Evolutionary conservation across 2,888 invertebrate species (phyloP).

Genomic region (Drosophila mayaguana): DNA sequence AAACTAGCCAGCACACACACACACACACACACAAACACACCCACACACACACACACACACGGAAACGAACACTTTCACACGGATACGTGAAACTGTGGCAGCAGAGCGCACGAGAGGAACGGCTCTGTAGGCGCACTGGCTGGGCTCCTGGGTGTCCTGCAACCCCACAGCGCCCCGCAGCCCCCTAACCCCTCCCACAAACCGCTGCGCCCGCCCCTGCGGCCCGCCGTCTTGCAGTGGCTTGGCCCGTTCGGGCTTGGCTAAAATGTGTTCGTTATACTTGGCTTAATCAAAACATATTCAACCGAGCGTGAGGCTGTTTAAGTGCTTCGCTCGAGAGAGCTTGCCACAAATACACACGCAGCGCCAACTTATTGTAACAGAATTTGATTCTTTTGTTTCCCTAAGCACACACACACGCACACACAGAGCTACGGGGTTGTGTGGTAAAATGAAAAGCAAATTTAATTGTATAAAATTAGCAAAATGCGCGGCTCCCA

Average conservation of each 20-base stretch:
- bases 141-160: slow-evolving; percentile 23
- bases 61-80: slow-evolving; percentile 42
- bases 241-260: slow-evolving; percentile 12
- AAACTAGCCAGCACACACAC: slow-evolving; percentile 34
- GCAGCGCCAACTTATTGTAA: slow-evolving; percentile 70
- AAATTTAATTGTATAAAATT: slow-evolving; percentile 75
- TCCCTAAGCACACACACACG: slow-evolving; percentile 28
- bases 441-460: slow-evolving; percentile 55
- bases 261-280: slow-evolving; percentile 74
- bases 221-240: not conserved
- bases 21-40: slow-evolving; percentile 15
- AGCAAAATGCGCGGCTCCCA: slow-evolving; percentile 57
- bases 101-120: not conserved
- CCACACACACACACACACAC: slow-evolving; percentile 5
- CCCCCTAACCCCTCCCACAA: slow-evolving; percentile 1
- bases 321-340: slow-evolving; percentile 77
- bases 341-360: slow-evolving; percentile 72
- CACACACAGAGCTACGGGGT: slow-evolving; percentile 16
- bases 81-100: slow-evolving; percentile 4
- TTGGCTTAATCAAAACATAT: slow-evolving; percentile 79
- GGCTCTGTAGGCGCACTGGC: slow-evolving; percentile 25
- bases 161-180: not conserved
- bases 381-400: slow-evolving; percentile 77
- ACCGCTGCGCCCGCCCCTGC: not conserved
- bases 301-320: slow-evolving; percentile 78